phyloP scores from a whole-genome alignment of 2,797 vertebrate genomes.

The Ara ararauna region DNA sequence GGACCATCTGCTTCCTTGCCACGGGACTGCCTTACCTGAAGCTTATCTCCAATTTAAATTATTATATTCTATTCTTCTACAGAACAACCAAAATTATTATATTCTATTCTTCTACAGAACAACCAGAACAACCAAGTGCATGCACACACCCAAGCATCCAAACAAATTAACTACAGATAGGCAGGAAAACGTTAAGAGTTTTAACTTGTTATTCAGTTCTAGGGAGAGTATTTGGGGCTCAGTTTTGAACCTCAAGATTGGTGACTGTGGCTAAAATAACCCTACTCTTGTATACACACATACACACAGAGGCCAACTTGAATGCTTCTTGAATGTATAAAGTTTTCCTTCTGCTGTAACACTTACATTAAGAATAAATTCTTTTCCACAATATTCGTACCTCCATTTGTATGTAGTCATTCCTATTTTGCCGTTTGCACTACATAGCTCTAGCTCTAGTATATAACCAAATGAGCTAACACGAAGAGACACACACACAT shows the following conservation, averaged over 20 bases:
- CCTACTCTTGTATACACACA: background rate
- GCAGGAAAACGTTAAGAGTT: background rate
- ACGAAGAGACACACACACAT: background rate
- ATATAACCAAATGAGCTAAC: background rate
- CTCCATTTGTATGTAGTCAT: background rate
- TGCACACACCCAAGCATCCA: background rate
- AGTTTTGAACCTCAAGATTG: background rate
- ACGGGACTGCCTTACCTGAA: background rate
- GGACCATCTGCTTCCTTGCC: conserved; percentile 7
- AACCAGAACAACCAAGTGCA: background rate
- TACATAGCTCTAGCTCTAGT: background rate
- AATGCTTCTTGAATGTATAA: background rate
- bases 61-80: background rate
- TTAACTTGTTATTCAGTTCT: background rate
- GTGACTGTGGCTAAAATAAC: background rate
- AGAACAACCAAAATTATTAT: background rate
- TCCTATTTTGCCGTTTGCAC: background rate
- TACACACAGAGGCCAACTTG: background rate
- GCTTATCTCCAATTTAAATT: background rate
- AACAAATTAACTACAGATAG: background rate
- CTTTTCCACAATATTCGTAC: background rate
- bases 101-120: background rate
- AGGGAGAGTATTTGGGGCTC: background rate
- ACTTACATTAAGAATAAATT: background rate
- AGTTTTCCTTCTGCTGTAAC: background rate